Conservation (phyloP, 2,888 invertebrate species). For the Ernsta delagoae region DNA sequence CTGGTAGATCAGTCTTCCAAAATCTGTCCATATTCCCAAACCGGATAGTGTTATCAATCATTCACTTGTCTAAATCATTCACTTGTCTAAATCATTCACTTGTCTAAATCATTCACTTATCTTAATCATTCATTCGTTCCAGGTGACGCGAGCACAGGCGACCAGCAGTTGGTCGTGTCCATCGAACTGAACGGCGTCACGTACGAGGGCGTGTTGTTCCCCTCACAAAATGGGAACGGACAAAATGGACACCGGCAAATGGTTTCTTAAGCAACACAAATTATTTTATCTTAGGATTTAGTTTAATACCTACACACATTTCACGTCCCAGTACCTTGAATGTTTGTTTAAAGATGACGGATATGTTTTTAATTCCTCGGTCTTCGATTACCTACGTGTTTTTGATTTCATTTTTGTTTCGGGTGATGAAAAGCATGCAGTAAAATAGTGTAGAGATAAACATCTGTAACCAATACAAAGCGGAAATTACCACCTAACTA, state of each 20-base stretch:
- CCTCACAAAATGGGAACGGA: conserved; percentile 71
- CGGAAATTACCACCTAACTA: neutral
- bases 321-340: conserved; percentile 21
- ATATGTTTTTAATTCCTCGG: neutral
- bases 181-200: conserved; percentile 98
- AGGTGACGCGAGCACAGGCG: conserved; percentile 93
- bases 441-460: too few species aligned
- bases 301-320: conserved; percentile 24
- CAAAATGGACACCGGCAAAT: conserved; percentile 75
- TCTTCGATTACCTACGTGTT: neutral
- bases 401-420: neutral
- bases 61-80: too few species aligned
- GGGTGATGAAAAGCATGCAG: too few species aligned
- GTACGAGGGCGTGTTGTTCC: conserved; percentile 97
- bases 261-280: conserved; percentile 65
- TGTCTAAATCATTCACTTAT: too few species aligned
- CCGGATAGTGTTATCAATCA: too few species aligned
- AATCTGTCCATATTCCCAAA: too few species aligned
- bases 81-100: too few species aligned
- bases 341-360: neutral
- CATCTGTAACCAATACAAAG: neutral
- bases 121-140: conserved; percentile 50
- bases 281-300: conserved; percentile 23
- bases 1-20: too few species aligned
- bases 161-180: conserved; percentile 95